Evolutionary conservation across 2,113 vertebrate species (phyloP), one percentile per base, ranked within the genome.

Genomic region (Trematomus loennbergii): DNA sequence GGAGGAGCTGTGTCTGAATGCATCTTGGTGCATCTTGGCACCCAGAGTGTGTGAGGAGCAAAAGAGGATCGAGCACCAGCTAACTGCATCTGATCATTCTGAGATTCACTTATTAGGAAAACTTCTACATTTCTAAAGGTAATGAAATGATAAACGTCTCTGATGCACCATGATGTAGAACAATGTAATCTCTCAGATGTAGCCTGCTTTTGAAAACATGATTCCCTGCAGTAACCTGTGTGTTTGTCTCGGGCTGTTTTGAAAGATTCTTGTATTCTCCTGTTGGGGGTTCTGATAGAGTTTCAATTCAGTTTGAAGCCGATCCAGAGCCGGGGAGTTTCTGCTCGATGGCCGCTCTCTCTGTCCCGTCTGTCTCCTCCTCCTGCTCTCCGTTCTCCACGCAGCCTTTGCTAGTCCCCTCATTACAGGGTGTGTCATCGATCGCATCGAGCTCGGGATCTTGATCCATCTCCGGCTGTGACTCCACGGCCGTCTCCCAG

Each of bases 401-500:
- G 43, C 78, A 46, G 49, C 72, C 52, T 15, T 12, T 22, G 40
- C 11, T 16, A 0, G 5, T 76, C 68, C 72, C 82, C 0, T 80
- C 79, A 1, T 59, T 29, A 7, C 62, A 81, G 52, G 72, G 8
- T 18, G 73, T 82, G 22, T 65, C 70, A 63, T 90, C 87, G 20
- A 45, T 0, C 49, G 62, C 79, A 4, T 88, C 88, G 0, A 60
- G 84, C 4, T 88, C 88, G 0, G 82, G 84, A 16, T 90, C 88
- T 0, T 81, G 78, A 10, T 92, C 91, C 4, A 3, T 75, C 43
- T 93, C 92, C 0, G 90, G 85, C 61, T 89, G 91, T 12, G 90
- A 93, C 78, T 93, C 92, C 77, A 69, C 78, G 0, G 92, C 90
- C 0, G 88, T 93, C 84, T 92, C 90, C 91, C 92, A 93, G 84